phyloP scores from a whole-genome alignment of 2,888 invertebrate genomes.

The Hyposoter dolosus region DNA sequence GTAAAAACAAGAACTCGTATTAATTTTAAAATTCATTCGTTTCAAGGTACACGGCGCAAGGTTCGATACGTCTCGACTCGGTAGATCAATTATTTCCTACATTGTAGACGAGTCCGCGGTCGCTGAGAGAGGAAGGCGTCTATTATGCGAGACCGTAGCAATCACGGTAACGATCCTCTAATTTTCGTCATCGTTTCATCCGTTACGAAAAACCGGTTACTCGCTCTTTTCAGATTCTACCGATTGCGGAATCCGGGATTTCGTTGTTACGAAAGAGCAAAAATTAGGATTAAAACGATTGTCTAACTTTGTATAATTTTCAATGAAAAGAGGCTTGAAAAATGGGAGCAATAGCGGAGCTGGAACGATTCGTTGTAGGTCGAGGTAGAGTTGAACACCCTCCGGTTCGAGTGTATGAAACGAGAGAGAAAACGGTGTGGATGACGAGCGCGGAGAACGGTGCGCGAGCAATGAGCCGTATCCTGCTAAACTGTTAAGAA shows the following conservation, averaged over 20 bases:
- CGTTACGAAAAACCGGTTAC: conserved; percentile 42
- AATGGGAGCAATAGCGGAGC: not conserved
- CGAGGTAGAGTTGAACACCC: conserved; percentile 60
- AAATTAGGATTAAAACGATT: too few relatives aligned
- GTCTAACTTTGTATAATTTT: not conserved
- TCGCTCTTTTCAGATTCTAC: not conserved
- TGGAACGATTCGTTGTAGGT: conserved; percentile 13
- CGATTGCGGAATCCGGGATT: conserved; percentile 7
- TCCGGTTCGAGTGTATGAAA: conserved; percentile 36
- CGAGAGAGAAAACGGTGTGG: conserved; percentile 70
- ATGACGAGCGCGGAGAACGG: conserved; percentile 77
- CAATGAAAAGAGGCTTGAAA: not conserved
- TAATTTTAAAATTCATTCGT: conserved; percentile 1
- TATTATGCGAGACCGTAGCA: conserved; percentile 16
- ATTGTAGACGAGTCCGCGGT: conserved; percentile 28
- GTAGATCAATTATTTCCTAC: conserved; percentile 28
- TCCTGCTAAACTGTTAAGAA: conserved; percentile 85
- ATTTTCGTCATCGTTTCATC: conserved; percentile 66
- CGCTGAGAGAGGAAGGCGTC: conserved; percentile 9
- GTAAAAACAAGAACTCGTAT: not conserved
- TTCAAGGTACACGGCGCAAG: conserved; percentile 25
- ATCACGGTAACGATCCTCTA: conserved; percentile 69
- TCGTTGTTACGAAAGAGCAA: not conserved
- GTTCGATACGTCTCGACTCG: conserved; percentile 32
- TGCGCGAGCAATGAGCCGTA: conserved; percentile 83